These are phyloP conservation scores for Drosophila acutilabella DNA, from an alignment of 2,888 invertebrate species.

Conservation along the genomic window DNA sequence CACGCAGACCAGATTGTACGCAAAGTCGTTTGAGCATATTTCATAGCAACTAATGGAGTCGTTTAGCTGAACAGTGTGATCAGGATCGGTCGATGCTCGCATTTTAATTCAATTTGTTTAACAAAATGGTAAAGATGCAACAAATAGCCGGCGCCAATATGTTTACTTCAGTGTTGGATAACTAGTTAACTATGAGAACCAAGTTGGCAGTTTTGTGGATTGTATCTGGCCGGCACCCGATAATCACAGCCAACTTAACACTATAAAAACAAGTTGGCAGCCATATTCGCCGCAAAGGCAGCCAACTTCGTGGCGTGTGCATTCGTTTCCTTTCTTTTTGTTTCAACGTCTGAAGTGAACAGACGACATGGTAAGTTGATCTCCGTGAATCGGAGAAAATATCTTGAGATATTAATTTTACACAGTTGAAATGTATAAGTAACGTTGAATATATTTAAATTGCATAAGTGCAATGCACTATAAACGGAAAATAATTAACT, in stretches of 20 bases:
- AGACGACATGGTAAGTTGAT: conserved; percentile 81
- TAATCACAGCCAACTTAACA: conserved; percentile 26
- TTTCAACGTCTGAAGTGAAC: conserved; percentile 77
- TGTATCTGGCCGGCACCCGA: background rate
- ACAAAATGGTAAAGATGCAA: conserved; percentile 1
- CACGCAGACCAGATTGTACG: conserved; percentile 88
- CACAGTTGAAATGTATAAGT: background rate
- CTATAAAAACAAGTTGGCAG: background rate
- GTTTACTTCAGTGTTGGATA: conserved; percentile 25
- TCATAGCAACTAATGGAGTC: conserved; percentile 87
- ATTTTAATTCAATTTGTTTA: conserved; percentile 56
- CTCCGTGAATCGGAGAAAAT: background rate
- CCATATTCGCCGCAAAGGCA: conserved; percentile 20
- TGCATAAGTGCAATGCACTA: background rate
- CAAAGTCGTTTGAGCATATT: conserved; percentile 88
- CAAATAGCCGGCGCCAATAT: conserved; percentile 40
- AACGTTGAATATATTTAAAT: background rate
- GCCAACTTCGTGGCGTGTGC: conserved; percentile 57
- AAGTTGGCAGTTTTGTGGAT: conserved; percentile 12
- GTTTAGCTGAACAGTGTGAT: conserved; percentile 86
- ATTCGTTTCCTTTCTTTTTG: conserved; percentile 78
- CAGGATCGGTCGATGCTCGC: conserved; percentile 80
- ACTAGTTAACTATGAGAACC: background rate
- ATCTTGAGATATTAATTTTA: background rate
- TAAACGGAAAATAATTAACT: background rate